Base-by-base conservation (phyloP, 1,140 invertebrate genomes). In the Meloidogyne floridensis region DNA sequence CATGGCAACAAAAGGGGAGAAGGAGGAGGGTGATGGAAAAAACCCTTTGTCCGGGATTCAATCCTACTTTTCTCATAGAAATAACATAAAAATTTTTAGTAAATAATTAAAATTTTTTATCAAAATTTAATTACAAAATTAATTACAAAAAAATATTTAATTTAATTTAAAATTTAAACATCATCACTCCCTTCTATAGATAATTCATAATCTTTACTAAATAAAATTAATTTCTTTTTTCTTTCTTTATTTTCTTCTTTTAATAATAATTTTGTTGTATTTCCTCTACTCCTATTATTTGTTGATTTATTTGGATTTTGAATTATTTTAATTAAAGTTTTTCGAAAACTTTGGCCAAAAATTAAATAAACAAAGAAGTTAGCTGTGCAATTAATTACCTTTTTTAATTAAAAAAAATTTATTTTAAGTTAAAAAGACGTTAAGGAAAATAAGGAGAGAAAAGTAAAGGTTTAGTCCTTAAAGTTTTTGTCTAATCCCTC, bases 351-450 rank as follows among this genome's bases (percentile, higher is more conserved):
- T 15, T 86, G 80, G 11, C 89, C 89, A 80, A 90, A 89, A 42
- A 86, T 86, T 47, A 87, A 42, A 77, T 89, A 89, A 43, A 90
- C 84, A 69, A 90, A 90, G 79, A 89, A 89, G 75, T 89, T 89
- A 32, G 84, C 86, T 4, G 88, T 90, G 77, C 86, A 89, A 81
- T 89, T 89, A 78, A 90, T 84, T 7, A 89, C 59, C 59, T 65
- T 65, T n/a, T 15, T 56, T 56, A 59, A 59, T 15, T 2, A 59
- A 15, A 59, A 59, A 59, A 59, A 47, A 47, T 6, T 47, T 47
- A 6, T 47, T 47, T 47, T 6, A 47, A 47, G 7, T 47, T 47
- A 47, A 47, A 7, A 2, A 2, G 32, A 32, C 32, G 32, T 32
- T 32, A 32, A 32, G 32, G 32, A 32, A 32, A 32, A 1, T 32